Base-by-base conservation (phyloP, 2,888 invertebrate species). In the Epicampocera succincta region DNA sequence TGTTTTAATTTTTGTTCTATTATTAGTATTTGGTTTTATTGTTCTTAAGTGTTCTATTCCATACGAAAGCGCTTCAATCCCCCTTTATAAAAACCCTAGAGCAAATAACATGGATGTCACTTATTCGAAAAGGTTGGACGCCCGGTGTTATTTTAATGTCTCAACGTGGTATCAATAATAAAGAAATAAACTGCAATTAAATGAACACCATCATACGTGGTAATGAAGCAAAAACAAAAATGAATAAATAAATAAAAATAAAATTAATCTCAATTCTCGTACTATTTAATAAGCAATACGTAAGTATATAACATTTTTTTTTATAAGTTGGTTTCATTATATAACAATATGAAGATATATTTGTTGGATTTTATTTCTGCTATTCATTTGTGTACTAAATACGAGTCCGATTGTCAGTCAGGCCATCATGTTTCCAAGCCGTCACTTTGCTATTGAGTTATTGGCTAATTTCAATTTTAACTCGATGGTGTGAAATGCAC, bases 401-500 rank as follows among this genome's bases (percentile, higher is more conserved):
- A n/a, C 44, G 9, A 33, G 33, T 33, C 3, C 33, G 33, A 33
- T 33, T 40, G 46, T 25, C 50, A 21, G 58, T 65, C 50, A 21
- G 58, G 58, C n/a, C 46, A 21, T 66, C 56, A 63, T 46, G 17
- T 38, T 33, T 33, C 33, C 8, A 33, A 1, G 33, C 60, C 42
- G 61, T 33, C 54, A 66, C 25, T 58, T 21, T 42, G 25, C 75
- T 50, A 50, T 54, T 58, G 13, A 58, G 42, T 56, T 46, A 48
- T 17, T 61, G n/a, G 21, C 40, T 33, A 44, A 42, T 61, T 65
- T 12, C 1, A 33, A 9, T 33, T n/a, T 58, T 56, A 12, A 33
- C 48, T 73, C 33, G 11, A 33, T 50, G 76, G 79, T 80, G 80
- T 83, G 83, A 83, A 83, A 80, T 80, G 80, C 83, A 83, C 83